Percentiles rank a stretch among this genome's conserved stretches.
Evolutionary conservation across 2,797 vertebrate species (phyloP).

Genomic region (Ctenopoma multispine): DNA sequence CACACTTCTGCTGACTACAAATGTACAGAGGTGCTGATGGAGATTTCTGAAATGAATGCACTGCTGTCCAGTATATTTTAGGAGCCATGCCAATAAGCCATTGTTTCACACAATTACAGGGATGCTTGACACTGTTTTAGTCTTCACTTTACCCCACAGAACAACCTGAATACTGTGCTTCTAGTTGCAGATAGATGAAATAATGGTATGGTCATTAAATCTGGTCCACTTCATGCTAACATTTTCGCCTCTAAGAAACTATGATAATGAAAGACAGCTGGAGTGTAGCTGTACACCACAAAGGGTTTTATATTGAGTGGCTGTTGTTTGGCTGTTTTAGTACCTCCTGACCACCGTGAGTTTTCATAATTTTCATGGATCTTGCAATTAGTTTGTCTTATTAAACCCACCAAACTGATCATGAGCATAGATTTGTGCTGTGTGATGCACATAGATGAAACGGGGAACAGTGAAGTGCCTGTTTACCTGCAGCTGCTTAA

Average conservation of each 20-base stretch:
- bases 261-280: slow-evolving; percentile 19
- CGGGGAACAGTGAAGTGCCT: too few relatives aligned
- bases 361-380: neutral
- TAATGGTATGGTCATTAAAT: too few relatives aligned
- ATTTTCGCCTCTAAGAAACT: neutral
- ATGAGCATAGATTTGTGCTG: neutral
- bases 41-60: neutral
- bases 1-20: neutral
- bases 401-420: neutral
- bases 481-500: too few relatives aligned
- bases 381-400: neutral
- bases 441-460: neutral
- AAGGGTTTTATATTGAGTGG: too few relatives aligned
- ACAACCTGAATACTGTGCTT: neutral
- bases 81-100: neutral
- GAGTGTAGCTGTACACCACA: neutral
- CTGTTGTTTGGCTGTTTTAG: neutral
- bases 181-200: neutral
- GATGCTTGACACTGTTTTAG: neutral
- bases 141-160: neutral
- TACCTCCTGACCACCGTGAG: neutral
- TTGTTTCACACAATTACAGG: neutral
- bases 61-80: neutral
- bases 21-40: neutral
- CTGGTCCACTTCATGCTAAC: neutral